Base-by-base conservation (phyloP, 2,888 invertebrate species). In the Dynastes maya region DNA sequence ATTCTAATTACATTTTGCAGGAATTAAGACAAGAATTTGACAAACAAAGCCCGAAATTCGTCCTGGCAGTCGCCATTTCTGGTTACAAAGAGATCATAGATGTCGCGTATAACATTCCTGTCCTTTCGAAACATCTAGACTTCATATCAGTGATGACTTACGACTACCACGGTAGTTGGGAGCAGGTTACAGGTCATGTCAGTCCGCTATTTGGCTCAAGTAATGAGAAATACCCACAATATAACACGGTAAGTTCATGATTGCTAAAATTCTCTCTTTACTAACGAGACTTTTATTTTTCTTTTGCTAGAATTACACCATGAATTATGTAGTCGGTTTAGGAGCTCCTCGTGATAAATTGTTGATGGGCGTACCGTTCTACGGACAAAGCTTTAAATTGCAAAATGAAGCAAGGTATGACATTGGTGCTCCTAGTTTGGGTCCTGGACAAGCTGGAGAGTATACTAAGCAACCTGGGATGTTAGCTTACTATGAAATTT, bases 101-200 rank as follows among this genome's bases (percentile, higher is more conserved):
- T 80, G 92, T 93, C 11, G 97, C 95, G 0, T 98, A 97, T 85
- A 96, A 97, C 82, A 89, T 97, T 0, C 90, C 91, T 0, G 88
- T 91, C 1, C 89, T 97, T 61, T 94, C 94, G 0, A 90, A 91
- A 71, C 90, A 93, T 55, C 92, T 93, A 0, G 95, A 96, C 83
- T 96, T 96, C 86, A 90, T 96, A 86, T 95, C 95, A 4, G 93
- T 96, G 0, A 96, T 96, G 96, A 93, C 94, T 0, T 97, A 96
- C 83, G 97, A 97, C 86, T 96, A 96, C 86, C 96, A 97, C 83
- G 96, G 96, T 0, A 93, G 95, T n/a, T 96, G 96, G 96, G 96
- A 97, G 86, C 89, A 91, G 16, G 90, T 90, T 80, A 95, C 96
- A 0, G 95, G 95, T 0, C 96, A 97, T 86, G 93, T 96, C 9